Percentiles rank a stretch among this genome's conserved stretches.
These are phyloP conservation scores for Neoseiulus cucumeris DNA, from an alignment of 1,140 invertebrate species.

Conservation along the genomic window DNA sequence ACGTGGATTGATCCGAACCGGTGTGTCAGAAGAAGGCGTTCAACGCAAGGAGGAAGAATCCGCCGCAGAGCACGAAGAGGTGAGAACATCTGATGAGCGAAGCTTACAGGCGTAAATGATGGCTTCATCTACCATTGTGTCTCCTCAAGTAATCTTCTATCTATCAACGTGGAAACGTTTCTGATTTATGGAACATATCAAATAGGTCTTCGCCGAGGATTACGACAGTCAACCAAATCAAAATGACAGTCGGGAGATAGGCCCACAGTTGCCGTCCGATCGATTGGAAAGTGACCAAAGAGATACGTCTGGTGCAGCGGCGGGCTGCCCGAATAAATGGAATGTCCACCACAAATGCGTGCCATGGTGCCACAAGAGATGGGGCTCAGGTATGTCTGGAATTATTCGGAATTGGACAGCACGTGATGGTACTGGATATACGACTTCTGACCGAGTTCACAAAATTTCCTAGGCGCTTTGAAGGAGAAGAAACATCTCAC, in stretches of 20 bases:
- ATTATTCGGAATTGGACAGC: no score
- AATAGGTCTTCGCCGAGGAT: constrained; percentile 67
- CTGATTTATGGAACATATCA: no score
- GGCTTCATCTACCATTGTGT: no score
- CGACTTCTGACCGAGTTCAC: no score
- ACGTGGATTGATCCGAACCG: constrained; percentile 40
- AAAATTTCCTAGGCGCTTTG: no score
- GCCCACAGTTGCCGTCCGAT: background rate
- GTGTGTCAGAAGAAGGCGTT: no score
- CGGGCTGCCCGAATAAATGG: constrained; percentile 82
- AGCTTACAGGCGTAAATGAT: no score
- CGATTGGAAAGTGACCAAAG: background rate
- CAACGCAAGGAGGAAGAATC: no score
- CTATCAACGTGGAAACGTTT: no score
- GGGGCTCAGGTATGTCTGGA: constrained; percentile 50
- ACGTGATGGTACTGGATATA: no score
- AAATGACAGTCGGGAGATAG: background rate
- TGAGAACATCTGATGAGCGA: no score
- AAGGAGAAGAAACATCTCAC: background rate
- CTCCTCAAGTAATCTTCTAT: no score
- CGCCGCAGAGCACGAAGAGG: constrained; percentile 34
- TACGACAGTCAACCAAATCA: constrained; percentile 40
- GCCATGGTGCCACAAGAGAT: constrained; percentile 65
- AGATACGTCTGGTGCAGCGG: constrained; percentile 24
- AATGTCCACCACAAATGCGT: constrained; percentile 87